Evolutionary conservation across 2,113 vertebrate genomes (phyloP).

Genomic region (Dinomys branickii): DNA sequence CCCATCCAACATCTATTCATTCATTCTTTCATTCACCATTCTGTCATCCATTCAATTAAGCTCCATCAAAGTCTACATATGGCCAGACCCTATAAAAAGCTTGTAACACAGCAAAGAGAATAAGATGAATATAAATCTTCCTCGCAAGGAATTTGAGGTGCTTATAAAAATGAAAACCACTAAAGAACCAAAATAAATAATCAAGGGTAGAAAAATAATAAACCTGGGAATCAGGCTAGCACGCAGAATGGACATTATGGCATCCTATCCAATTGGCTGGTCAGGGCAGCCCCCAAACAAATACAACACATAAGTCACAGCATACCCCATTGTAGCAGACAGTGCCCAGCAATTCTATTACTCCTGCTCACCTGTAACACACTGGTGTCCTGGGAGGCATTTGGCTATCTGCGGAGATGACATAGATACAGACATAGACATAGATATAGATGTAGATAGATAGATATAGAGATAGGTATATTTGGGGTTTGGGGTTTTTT

Average conservation of each 20-base stretch:
- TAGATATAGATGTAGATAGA: too few relatives aligned
- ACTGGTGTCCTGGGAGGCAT: background rate
- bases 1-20: background rate
- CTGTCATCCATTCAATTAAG: background rate
- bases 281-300: background rate
- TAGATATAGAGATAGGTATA: too few relatives aligned
- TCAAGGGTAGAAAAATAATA: background rate
- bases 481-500: too few relatives aligned
- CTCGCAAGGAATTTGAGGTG: background rate
- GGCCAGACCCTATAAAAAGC: background rate
- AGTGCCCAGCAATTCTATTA: background rate
- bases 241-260: background rate
- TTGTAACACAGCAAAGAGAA: background rate
- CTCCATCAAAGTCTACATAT: background rate
- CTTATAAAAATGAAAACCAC: background rate
- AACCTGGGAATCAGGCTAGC: background rate
- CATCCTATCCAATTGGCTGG: background rate
- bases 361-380: background rate
- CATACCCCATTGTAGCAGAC: background rate
- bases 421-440: background rate
- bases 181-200: slow-evolving; percentile 32
- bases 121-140: background rate
- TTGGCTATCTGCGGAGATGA: background rate
- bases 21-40: background rate
- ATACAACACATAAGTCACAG: background rate